Evolutionary conservation across 2,113 vertebrate genomes (phyloP), one percentile per base, ranked within the genome.

Genomic region (Coreoperca whiteheadi): DNA sequence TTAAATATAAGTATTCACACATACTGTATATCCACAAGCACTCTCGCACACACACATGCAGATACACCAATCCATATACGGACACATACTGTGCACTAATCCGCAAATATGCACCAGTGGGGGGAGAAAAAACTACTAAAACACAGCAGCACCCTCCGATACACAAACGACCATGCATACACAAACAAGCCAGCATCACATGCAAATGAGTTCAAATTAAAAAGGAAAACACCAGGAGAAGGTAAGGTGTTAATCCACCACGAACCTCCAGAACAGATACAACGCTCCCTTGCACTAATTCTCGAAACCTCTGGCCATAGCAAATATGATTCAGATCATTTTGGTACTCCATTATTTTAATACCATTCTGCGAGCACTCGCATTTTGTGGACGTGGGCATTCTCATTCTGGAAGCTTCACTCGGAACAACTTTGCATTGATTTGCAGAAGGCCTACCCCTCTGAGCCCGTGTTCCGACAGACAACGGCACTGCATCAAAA

Each of bases 51-150:
- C 34, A 71, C 41, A 30, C 11, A 51, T 3, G 2, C 51, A 68
- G 10, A 73, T 8, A 63, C 72, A 28, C 7, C 41, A 41, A 76
- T 43, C n/a, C 25, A 56, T 18, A 39, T 30, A 28, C 20, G 8
- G n/a, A 79, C 54, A 60, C 65, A n/a, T 15, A 43, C 60, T 20
- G 15, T 20, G 30, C 76, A 21, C 30, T 69, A 28, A 69, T 69
- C 76, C 50, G 41, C 25, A 32, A 66, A 77, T 30, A 56, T 21
- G 48, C 63, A 67, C 15, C 8, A 51, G 21, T 32, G n/a, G n/a
- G n/a, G n/a, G n/a, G n/a, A 30, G 4, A 51, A 11, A 34, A 9
- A 61, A 6, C 25, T 5, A 8, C 2, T n/a, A 48, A n/a, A 4
- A 69, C 66, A 54, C 14, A 68, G 8, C 8, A 43, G 18, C 37